Conservation (phyloP, 2,797 vertebrate genomes). For the Chrosomus eos region DNA sequence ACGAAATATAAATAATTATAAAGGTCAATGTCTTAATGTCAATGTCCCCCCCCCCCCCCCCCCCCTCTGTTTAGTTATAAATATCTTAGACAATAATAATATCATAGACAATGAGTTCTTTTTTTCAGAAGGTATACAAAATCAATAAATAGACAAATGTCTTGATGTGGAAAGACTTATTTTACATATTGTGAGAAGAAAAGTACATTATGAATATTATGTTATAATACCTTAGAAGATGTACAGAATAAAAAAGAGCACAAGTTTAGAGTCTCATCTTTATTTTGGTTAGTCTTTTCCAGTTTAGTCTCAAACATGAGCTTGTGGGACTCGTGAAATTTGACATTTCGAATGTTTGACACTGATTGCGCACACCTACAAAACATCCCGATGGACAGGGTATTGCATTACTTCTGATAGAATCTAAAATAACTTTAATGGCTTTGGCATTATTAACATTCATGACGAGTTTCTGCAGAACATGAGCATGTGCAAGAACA, state of each 20-base stretch:
- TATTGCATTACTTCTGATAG: conserved; percentile 86
- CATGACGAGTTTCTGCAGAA: conserved; percentile 93
- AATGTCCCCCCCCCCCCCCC: too few species aligned
- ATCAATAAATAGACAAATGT: not conserved
- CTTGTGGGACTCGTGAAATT: conserved; percentile 81
- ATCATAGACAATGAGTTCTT: not conserved
- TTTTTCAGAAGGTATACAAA: not conserved
- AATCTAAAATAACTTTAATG: conserved; percentile 84
- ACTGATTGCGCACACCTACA: conserved; percentile 78
- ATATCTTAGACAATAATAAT: not conserved
- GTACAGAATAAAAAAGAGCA: conserved; percentile 9
- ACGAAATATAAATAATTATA: not conserved
- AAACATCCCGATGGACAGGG: conserved; percentile 85
- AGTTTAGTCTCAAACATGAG: conserved; percentile 78
- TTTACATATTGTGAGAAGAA: not conserved
- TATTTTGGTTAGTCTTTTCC: conserved; percentile 54
- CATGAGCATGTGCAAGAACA: conserved; percentile 96
- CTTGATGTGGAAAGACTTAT: not conserved
- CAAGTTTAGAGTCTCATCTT: conserved; percentile 46
- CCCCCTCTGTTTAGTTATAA: not conserved
- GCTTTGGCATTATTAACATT: conserved; percentile 99
- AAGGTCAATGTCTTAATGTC: not conserved
- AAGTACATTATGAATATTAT: not conserved
- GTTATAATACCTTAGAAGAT: not conserved
- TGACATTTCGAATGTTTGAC: conserved; percentile 80